A percentile compares a stretch with the other conserved stretches of the same genome.
Evolutionary conservation across 1,140 invertebrate species (phyloP).

Genomic region (Odontomachus brunneus): DNA sequence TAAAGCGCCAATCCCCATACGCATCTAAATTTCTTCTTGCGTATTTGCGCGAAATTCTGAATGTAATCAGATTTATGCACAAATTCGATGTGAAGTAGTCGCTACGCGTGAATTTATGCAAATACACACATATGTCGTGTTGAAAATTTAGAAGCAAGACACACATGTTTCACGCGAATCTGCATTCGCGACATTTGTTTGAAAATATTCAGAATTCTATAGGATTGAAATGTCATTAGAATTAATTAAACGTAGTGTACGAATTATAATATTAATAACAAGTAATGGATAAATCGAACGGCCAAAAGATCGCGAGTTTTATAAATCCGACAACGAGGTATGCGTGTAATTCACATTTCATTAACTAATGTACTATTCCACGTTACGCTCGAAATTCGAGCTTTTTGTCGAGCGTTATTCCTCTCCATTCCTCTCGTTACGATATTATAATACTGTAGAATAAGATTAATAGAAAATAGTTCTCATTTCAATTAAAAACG

Average conservation of each 20-base stretch:
- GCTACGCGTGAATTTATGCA: neutral
- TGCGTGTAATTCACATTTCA: neutral
- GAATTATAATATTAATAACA: slow-evolving; percentile 10
- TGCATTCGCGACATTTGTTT: neutral
- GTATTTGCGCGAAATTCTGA: slow-evolving; percentile 7
- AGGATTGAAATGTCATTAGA: neutral
- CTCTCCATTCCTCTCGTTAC: too few relatives aligned
- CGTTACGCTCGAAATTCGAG: neutral
- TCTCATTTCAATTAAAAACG: neutral
- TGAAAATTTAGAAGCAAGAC: neutral
- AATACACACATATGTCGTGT: neutral
- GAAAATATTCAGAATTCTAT: neutral
- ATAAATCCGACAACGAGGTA: neutral
- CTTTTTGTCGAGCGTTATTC: too few relatives aligned
- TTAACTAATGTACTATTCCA: slow-evolving; percentile 19
- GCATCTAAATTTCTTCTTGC: neutral
- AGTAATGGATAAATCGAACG: slow-evolving; percentile 3
- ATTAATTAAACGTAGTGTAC: neutral
- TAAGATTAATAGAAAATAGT: neutral
- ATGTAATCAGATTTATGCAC: neutral
- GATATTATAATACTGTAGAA: neutral
- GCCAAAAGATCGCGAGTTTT: neutral
- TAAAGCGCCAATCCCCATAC: slow-evolving; percentile 33
- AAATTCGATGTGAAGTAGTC: slow-evolving; percentile 11
- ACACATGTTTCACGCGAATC: neutral